Percentiles rank a stretch among this genome's conserved stretches.
Conservation (phyloP, 1,140 invertebrate genomes). For the Thalassaphorura encarpata region DNA sequence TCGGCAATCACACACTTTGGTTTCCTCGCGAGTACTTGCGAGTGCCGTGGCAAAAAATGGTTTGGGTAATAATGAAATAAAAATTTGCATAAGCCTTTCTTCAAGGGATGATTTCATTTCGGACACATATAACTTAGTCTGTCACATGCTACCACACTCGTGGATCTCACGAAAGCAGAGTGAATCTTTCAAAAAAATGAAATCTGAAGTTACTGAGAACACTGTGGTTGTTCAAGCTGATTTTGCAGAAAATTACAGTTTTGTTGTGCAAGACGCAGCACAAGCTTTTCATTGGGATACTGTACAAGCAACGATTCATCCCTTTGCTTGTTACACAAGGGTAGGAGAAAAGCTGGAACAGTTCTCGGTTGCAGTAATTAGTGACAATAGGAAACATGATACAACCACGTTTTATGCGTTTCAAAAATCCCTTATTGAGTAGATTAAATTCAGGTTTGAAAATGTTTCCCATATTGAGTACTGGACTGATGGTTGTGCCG, state of each 20-base stretch:
- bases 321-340: slow-evolving; percentile 20
- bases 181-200: too few relatives aligned
- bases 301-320: slow-evolving; percentile 30
- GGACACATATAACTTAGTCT: too few relatives aligned
- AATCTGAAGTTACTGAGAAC: not conserved
- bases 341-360: not conserved
- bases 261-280: slow-evolving; percentile 24
- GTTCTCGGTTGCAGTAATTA: slow-evolving; percentile 2
- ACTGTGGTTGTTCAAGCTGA: slow-evolving; percentile 21
- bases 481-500: slow-evolving; percentile 10
- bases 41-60: too few relatives aligned
- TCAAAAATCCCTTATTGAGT: not conserved
- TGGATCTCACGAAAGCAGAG: too few relatives aligned
- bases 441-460: slow-evolving; percentile 1
- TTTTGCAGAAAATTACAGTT: slow-evolving; percentile 32
- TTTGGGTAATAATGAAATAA: too few relatives aligned
- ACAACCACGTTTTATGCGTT: slow-evolving; percentile 11
- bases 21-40: too few relatives aligned
- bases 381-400: slow-evolving; percentile 9
- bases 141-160: too few relatives aligned
- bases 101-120: too few relatives aligned
- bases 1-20: too few relatives aligned
- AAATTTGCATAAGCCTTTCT: too few relatives aligned
- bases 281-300: slow-evolving; percentile 28
- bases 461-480: slow-evolving; percentile 1